These are phyloP conservation scores for Caenorhabditis zanzibari DNA, from an alignment of 2,888 invertebrate species.

Conservation along the genomic window DNA sequence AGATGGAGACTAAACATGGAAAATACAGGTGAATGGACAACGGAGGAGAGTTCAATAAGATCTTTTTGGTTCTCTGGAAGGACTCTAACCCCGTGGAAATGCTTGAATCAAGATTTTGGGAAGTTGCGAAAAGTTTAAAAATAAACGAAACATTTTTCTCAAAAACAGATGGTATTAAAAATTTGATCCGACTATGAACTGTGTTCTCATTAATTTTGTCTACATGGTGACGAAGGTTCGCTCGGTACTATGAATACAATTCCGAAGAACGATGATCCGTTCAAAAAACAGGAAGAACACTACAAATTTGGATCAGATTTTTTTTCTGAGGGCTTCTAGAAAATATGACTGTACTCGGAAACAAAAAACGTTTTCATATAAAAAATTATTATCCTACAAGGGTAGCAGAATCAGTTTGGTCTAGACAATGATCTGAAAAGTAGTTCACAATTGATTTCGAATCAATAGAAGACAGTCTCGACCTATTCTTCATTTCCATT, in stretches of 20 bases:
- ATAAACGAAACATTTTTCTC: too few species aligned
- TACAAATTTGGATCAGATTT: too few species aligned
- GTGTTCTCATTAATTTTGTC: constrained; percentile 9
- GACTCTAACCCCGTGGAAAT: not conserved
- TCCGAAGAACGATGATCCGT: not conserved
- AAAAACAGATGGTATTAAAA: too few species aligned
- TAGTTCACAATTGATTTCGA: not conserved
- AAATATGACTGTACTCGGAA: too few species aligned
- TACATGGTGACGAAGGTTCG: not conserved
- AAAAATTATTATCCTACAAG: too few species aligned
- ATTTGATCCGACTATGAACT: not conserved
- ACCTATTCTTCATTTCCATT: constrained; percentile 5
- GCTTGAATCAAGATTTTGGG: not conserved
- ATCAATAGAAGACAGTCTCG: constrained; percentile 23
- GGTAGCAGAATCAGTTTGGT: too few species aligned
- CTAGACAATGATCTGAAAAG: not conserved
- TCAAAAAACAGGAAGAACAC: not conserved
- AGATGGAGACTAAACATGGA: constrained; percentile 48
- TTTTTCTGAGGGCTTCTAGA: too few species aligned
- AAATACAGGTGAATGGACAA: constrained; percentile 5
- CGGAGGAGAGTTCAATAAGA: constrained; percentile 37
- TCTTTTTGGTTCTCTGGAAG: constrained; percentile 1
- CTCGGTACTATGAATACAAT: not conserved
- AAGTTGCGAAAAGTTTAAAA: not conserved
- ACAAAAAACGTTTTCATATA: too few species aligned